phyloP scores from a whole-genome alignment of 1,140 invertebrate species.

The Aphelenchoides besseyi region DNA sequence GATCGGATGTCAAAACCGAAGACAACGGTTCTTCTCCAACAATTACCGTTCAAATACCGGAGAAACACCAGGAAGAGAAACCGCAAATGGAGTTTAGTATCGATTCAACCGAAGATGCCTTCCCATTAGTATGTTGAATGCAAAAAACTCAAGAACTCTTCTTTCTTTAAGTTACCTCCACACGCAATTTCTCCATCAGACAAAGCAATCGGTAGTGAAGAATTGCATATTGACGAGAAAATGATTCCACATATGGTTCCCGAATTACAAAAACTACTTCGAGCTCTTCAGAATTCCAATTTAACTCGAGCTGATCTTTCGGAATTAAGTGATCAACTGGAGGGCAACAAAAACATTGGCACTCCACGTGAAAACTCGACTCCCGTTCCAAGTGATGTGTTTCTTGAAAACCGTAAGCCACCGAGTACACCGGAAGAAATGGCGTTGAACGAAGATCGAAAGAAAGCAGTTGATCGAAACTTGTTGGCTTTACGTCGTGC shows the following conservation, averaged over 20 bases:
- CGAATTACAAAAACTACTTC: conserved; percentile 38
- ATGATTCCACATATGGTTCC: conserved; percentile 39
- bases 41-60: conserved; percentile 35
- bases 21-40: conserved; percentile 15
- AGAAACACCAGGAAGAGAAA: conserved; percentile 27
- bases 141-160: no score
- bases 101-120: conserved; percentile 20
- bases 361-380: conserved; percentile 39
- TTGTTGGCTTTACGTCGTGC: conserved; percentile 29
- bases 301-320: conserved; percentile 30
- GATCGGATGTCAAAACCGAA: not conserved
- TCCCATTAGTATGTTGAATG: conserved; percentile 8
- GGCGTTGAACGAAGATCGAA: conserved; percentile 25
- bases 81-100: conserved; percentile 36
- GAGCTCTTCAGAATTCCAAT: conserved; percentile 36
- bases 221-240: conserved; percentile 25
- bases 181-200: not conserved
- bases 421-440: conserved; percentile 5
- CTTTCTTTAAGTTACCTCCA: conserved; percentile 12
- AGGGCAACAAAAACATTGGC: conserved; percentile 29
- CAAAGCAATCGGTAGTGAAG: not conserved
- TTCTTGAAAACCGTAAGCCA: conserved; percentile 1
- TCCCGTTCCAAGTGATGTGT: conserved; percentile 20
- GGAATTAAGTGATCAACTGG: conserved; percentile 34
- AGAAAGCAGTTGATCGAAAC: conserved; percentile 38